Evolutionary conservation across 1,140 invertebrate genomes (phyloP).

Genomic region (Aricia agestis): DNA sequence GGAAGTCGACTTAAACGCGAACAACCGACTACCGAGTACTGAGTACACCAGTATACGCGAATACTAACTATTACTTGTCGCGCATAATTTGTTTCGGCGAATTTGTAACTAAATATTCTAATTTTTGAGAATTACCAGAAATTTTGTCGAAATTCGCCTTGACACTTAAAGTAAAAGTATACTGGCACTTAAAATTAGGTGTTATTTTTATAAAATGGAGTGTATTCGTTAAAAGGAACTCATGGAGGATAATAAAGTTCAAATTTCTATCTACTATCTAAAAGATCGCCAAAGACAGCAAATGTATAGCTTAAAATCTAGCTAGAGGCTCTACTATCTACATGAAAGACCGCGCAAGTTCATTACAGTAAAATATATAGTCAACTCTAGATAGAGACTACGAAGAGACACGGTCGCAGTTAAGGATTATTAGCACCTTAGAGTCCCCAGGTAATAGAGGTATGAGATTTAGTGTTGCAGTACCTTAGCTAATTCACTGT

Average conservation of each 20-base stretch:
- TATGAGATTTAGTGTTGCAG: background rate
- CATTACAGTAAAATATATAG: background rate
- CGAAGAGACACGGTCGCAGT: too few relatives aligned
- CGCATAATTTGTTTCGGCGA: background rate
- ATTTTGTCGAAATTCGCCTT: background rate
- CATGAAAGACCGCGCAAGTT: background rate
- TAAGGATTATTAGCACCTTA: background rate
- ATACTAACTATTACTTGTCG: background rate
- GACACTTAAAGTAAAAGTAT: background rate
- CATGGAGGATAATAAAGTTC: too few relatives aligned
- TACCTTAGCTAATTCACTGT: background rate
- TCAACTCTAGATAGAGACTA: background rate
- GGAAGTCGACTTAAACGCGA: background rate
- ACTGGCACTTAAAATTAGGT: background rate
- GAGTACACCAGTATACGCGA: background rate
- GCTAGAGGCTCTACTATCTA: too few relatives aligned
- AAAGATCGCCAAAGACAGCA: too few relatives aligned
- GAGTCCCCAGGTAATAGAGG: background rate
- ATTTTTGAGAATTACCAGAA: background rate
- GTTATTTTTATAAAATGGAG: background rate
- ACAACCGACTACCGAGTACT: background rate
- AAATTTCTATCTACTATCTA: too few relatives aligned
- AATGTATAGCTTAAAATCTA: too few relatives aligned
- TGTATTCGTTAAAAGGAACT: background rate
- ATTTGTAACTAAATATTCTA: background rate